A percentile compares a stretch with the other conserved stretches of the same genome.
Conservation (phyloP, 2,888 invertebrate genomes). For the Cotesia congregata region DNA sequence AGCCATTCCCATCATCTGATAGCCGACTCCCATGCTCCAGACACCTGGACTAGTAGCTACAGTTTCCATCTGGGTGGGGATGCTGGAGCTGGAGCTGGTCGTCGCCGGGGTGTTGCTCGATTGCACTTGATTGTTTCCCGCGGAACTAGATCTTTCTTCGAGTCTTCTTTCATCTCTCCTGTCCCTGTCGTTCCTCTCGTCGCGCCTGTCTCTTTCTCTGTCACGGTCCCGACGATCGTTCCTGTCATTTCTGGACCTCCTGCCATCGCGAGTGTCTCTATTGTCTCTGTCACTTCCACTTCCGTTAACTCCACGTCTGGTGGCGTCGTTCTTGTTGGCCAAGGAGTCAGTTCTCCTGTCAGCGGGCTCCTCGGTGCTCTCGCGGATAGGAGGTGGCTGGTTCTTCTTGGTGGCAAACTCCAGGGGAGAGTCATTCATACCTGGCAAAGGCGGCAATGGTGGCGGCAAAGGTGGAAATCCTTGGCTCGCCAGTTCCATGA, state of each 20-base stretch:
- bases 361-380: slow-evolving; percentile 58
- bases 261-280: slow-evolving; percentile 67
- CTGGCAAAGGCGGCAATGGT: slow-evolving; percentile 66
- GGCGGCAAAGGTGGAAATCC: slow-evolving; percentile 67
- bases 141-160: slow-evolving; percentile 52
- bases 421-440: slow-evolving; percentile 75
- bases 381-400: slow-evolving; percentile 74
- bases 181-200: slow-evolving; percentile 38
- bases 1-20: slow-evolving; percentile 73
- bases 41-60: slow-evolving; percentile 53
- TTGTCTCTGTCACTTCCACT: slow-evolving; percentile 65
- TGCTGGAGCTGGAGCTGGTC: slow-evolving; percentile 64
- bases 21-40: slow-evolving; percentile 70
- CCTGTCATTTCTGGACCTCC: slow-evolving; percentile 66
- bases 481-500: slow-evolving; percentile 67
- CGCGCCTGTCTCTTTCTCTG: slow-evolving; percentile 63
- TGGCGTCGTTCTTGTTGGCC: slow-evolving; percentile 64
- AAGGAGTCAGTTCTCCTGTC: slow-evolving; percentile 58
- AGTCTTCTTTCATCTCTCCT: slow-evolving; percentile 44
- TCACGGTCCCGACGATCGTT: slow-evolving; percentile 58
- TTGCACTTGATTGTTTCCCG: slow-evolving; percentile 54
- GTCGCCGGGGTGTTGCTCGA: slow-evolving; percentile 50
- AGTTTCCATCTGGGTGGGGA: slow-evolving; percentile 60
- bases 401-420: slow-evolving; percentile 77
- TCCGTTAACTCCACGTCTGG: slow-evolving; percentile 59